Evolutionary conservation across 53 echinoderm and acorn worm genomes (phyloP), one percentile per base, ranked within the genome.

Genomic region (Crossaster papposus): DNA sequence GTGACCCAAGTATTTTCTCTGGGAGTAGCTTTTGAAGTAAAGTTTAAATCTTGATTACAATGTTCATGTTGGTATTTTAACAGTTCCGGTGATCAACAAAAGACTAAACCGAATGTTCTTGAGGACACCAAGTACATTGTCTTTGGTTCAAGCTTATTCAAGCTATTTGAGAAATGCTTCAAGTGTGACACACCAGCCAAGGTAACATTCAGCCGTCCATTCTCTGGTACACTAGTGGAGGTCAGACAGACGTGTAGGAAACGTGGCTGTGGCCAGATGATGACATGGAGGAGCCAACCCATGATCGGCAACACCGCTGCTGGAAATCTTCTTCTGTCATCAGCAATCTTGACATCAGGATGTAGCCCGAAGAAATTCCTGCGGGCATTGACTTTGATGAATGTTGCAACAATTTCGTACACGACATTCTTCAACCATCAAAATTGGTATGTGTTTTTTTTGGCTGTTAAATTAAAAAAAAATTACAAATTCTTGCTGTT

Each of bases 321-420:
- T n/a, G 87, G 87, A 17, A 87, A 76, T 54, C 64, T 75, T 4
- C 18, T 87, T n/a, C 30, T 87, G 4, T 76, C 75, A 51, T 55
- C 54, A 4, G 87, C 76, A 22, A 87, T 87, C 52, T 24, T 87
- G 4, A 55, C 77, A 76, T 87, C 87, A 20, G 77, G 87, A 4
- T 75, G 77, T 10, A 36, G 54, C 32, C 87, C 77, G 10, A 87
- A 55, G 53, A 74, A 75, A 36, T 87, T 87, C 64, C 23, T 75
- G 7, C 20, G 32, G 20, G 55, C 87, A 2, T 10, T 87, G 12
- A 23, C 64, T 4, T 51, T 15, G 10, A 68, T 83, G n/a, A 83
- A 83, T 51, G 70, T 83, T 3, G 44, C 44, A 0, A 14, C 14
- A 2, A 44, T 14, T 22, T 70, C 70, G 2, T 70, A 83, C 23